Base-by-base conservation (phyloP, 2,113 vertebrate genomes). In the Microcebus jonahi region DNA sequence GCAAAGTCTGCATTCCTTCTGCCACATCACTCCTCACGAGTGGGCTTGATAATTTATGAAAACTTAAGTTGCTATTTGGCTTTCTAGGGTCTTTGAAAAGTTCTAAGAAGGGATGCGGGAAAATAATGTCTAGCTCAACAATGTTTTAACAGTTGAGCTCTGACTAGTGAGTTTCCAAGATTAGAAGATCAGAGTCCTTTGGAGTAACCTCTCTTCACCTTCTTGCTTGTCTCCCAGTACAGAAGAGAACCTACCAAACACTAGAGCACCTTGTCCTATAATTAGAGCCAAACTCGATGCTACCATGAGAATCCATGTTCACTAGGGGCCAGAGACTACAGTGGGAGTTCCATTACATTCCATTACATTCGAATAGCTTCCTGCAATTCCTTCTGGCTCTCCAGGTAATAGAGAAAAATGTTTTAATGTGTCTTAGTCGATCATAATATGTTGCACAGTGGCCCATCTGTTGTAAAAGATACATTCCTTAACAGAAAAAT, bases 401-500 rank as follows among this genome's bases (percentile, higher is more conserved):
- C 29, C 50, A 88, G 50, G 80, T 94, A 42, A 92, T 29, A 45
- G 13, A 68, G 27, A 50, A 20, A 88, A 34, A 61, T 82, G 71
- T 97, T 91, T n/a, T 31, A 36, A 23, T 53, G 57, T 55, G 9
- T 92, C 39, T 81, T 70, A 39, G 82, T 79, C 94, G 83, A 93
- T 91, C 94, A 42, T 77, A 88, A 21, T 57, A 57, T 57, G 55
- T 45, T 77, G 39, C 34, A 83, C 21, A 91, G 36, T 83, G 63
- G 18, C 50, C 50, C 79, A 93, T 87, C 77, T 88, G 13, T 67
- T 90, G 68, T 94, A 96, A 92, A 95, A 45, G 63, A 91, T 70
- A 95, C 68, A 84, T 53, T 50, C 73, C 94, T 82, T 84, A 95
- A 76, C 4, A 61, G 85, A 14, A 94, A 88, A 95, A 97, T 81